These are phyloP conservation scores for Apotomis capreana DNA, from an alignment of 2,888 invertebrate species.

Conservation along the genomic window DNA sequence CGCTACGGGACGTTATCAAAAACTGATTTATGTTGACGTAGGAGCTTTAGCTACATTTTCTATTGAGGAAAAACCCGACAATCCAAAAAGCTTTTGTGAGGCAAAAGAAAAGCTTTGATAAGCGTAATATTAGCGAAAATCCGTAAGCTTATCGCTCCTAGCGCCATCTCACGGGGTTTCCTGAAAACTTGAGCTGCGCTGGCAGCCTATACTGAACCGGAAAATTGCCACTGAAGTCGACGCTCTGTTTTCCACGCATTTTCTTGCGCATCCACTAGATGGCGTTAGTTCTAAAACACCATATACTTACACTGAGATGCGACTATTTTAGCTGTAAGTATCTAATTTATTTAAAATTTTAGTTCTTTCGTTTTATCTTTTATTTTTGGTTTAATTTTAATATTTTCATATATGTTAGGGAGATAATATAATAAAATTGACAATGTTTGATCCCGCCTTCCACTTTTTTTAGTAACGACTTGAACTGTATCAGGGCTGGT, in stretches of 20 bases:
- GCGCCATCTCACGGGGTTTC: conserved; percentile 18
- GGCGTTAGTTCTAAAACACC: conserved; percentile 8
- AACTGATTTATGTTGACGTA: not conserved
- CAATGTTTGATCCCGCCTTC: no score
- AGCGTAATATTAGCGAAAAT: not conserved
- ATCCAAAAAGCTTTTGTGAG: not conserved
- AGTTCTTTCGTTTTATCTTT: no score
- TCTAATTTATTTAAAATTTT: no score
- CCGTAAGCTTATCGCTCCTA: not conserved
- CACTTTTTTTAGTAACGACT: no score
- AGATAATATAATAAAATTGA: no score
- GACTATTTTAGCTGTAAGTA: no score
- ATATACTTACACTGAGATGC: not conserved
- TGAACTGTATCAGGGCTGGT: no score
- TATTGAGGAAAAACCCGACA: not conserved
- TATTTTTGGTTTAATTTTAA: no score
- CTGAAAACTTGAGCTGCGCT: not conserved
- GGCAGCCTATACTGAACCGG: not conserved
- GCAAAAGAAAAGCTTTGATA: not conserved
- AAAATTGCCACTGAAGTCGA: conserved; percentile 18
- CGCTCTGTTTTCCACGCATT: not conserved
- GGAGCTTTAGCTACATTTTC: not conserved
- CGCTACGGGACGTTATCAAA: not conserved
- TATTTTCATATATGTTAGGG: no score
- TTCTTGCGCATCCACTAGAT: conserved; percentile 7